Conservation (phyloP, 2,888 invertebrate species). For the Phrixothrix hirtus region DNA sequence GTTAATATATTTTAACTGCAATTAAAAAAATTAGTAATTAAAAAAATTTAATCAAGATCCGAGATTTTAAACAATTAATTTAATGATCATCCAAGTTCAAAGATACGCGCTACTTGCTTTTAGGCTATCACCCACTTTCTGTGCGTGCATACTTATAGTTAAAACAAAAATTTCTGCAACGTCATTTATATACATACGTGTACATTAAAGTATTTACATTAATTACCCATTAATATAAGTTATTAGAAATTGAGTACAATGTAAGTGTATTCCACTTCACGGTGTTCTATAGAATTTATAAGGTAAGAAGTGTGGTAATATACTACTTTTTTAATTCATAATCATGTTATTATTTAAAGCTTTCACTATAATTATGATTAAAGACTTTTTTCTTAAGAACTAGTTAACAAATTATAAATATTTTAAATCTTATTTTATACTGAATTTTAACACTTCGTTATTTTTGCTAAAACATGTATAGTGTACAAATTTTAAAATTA, state of each 20-base stretch:
- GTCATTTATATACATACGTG: constrained; percentile 8
- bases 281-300: too few relatives aligned
- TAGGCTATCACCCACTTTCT: constrained; percentile 12
- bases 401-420: too few relatives aligned
- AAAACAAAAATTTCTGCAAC: background rate
- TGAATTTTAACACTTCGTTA: too few relatives aligned
- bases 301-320: too few relatives aligned
- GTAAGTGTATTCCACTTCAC: background rate
- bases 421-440: too few relatives aligned
- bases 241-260: background rate
- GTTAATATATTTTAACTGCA: background rate
- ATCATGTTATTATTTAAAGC: too few relatives aligned
- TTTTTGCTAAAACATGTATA: too few relatives aligned
- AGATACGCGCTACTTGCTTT: constrained; percentile 19
- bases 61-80: constrained; percentile 10
- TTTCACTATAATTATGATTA: too few relatives aligned
- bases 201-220: background rate
- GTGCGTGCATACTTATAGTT: constrained; percentile 18
- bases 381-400: too few relatives aligned
- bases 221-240: background rate
- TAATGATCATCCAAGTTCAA: constrained; percentile 15
- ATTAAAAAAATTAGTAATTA: constrained; percentile 5
- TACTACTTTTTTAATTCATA: too few relatives aligned
- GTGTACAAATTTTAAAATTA: too few relatives aligned
- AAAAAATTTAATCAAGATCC: constrained; percentile 7